Percentiles rank a stretch among this genome's conserved stretches.
phyloP scores from a whole-genome alignment of 2,797 vertebrate species.

The Manis javanica region DNA sequence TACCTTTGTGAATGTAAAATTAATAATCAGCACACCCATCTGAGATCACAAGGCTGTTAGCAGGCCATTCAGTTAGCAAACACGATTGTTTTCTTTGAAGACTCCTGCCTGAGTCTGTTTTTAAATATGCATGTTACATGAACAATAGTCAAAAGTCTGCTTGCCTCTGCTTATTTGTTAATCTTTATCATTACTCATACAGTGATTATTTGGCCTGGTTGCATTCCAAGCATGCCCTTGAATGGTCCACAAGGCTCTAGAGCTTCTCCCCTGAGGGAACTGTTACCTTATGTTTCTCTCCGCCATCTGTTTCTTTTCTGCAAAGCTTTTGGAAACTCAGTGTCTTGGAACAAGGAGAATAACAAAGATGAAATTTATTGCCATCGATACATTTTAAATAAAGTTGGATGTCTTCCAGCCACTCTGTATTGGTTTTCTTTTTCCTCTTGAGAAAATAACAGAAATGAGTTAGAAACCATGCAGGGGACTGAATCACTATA shows the following conservation, averaged over 20 bases:
- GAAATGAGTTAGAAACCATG: neutral
- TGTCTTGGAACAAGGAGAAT: conserved; percentile 42
- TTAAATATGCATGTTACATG: neutral
- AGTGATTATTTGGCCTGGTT: neutral
- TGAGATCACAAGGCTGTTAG: too few relatives aligned
- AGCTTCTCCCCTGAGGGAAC: neutral
- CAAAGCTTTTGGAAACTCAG: conserved; percentile 56
- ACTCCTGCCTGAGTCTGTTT: neutral
- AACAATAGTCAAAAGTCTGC: neutral
- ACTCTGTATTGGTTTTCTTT: conserved; percentile 66
- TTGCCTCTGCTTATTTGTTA: neutral
- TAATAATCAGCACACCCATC: too few relatives aligned
- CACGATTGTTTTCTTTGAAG: neutral
- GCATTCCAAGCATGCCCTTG: neutral
- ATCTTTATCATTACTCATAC: neutral
- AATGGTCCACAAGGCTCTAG: neutral
- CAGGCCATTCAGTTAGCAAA: neutral
- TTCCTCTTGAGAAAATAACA: conserved; percentile 31
- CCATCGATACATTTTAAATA: conserved; percentile 59
- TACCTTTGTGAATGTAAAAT: too few relatives aligned
- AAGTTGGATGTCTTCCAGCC: conserved; percentile 55
- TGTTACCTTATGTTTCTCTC: conserved; percentile 18
- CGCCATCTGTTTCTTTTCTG: conserved; percentile 37
- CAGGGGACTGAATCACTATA: conserved; percentile 40
- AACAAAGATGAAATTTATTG: conserved; percentile 64